Evolutionary conservation across 2,113 vertebrate species (phyloP).

Genomic region (Neomonachus schauinslandi): DNA sequence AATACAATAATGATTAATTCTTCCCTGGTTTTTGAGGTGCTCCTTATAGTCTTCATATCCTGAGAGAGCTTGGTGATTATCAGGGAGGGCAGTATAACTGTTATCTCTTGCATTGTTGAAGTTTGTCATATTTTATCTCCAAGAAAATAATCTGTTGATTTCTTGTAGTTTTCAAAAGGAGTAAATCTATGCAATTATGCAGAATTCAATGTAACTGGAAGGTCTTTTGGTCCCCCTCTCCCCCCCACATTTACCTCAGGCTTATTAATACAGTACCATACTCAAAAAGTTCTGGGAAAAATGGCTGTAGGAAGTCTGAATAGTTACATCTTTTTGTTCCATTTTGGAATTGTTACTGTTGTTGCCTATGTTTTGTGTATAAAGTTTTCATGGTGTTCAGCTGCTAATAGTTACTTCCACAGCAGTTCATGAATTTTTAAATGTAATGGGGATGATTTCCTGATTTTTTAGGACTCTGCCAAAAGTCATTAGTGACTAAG

Average conservation of each 20-base stretch:
- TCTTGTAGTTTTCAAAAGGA: background rate
- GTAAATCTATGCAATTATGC: background rate
- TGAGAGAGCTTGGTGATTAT: background rate
- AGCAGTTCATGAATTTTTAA: constrained; percentile 5
- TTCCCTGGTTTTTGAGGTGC: background rate
- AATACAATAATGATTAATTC: background rate
- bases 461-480: constrained; percentile 8
- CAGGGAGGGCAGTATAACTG: background rate
- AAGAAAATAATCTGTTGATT: background rate
- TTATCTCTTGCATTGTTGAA: background rate
- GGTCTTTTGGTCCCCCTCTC: background rate
- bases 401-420: background rate
- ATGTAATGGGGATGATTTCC: background rate
- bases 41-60: background rate
- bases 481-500: constrained; percentile 9
- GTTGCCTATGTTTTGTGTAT: background rate
- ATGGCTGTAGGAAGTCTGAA: background rate
- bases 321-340: background rate
- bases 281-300: background rate
- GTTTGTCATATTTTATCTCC: background rate
- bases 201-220: background rate
- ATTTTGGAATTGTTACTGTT: background rate
- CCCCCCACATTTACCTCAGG: background rate
- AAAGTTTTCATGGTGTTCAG: background rate
- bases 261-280: background rate